Evolutionary conservation across 2,888 invertebrate species (phyloP).

Genomic region (Adineta ricciae): DNA sequence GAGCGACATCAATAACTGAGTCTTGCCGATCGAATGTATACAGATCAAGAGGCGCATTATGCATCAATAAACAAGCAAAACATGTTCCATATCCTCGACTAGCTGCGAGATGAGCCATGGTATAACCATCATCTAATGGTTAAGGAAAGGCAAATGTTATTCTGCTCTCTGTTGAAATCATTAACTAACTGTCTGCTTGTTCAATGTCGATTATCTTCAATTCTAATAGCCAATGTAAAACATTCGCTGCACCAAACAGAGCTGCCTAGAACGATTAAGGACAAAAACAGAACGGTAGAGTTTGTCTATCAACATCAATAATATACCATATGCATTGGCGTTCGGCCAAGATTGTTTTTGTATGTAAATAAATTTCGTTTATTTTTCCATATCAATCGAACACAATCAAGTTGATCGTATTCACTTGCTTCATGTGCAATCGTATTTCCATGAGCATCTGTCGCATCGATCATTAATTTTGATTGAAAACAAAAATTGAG

Average conservation of each 20-base stretch:
- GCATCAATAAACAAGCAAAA: not conserved
- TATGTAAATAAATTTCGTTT: not conserved
- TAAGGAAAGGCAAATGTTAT: not conserved
- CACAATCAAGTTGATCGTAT: not conserved
- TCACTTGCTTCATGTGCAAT: not conserved
- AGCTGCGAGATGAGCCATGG: not conserved
- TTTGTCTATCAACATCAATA: not conserved
- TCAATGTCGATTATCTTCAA: not conserved
- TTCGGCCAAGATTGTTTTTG: not conserved
- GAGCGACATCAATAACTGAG: not conserved
- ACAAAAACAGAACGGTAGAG: not conserved
- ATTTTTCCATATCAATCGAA: not conserved
- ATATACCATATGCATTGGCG: not conserved
- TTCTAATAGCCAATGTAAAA: not conserved
- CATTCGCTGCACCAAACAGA: not conserved
- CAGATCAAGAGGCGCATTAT: not conserved
- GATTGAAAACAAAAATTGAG: not conserved
- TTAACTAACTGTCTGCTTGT: not conserved
- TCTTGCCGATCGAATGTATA: not conserved
- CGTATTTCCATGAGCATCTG: not conserved
- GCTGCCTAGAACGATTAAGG: not conserved
- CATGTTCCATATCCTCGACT: not conserved
- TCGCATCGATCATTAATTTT: not conserved
- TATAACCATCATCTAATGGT: not conserved
- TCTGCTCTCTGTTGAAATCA: not conserved